Evolutionary conservation across 2,113 vertebrate species (phyloP).

Genomic region (Orthonyx spaldingii): DNA sequence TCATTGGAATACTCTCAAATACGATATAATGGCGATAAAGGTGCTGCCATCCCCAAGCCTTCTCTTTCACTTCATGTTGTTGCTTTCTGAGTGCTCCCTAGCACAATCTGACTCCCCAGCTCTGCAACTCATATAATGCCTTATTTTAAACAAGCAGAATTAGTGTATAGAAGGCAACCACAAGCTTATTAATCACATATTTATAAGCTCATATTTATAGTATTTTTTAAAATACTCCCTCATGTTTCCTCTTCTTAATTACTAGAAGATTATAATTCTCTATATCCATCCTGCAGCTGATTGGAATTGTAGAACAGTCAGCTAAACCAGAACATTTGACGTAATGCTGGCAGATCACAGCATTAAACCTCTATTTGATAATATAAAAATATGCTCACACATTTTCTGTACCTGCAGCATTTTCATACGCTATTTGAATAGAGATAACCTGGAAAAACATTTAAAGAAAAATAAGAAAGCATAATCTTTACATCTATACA

Average conservation of each 20-base stretch:
- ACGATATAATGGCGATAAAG: accelerated
- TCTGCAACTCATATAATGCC: not conserved
- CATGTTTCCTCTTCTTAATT: not conserved
- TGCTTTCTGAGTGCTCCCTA: not conserved
- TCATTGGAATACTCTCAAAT: not conserved
- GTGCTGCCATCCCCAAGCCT: not conserved
- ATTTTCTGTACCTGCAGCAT: not conserved
- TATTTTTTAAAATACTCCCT: not conserved
- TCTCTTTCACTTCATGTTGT: not conserved
- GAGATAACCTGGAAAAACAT: not conserved
- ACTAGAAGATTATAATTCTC: not conserved
- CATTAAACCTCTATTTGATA: not conserved
- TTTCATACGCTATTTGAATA: not conserved
- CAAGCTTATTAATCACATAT: not conserved
- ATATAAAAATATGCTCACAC: not conserved
- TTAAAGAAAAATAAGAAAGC: not conserved
- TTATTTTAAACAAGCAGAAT: not conserved
- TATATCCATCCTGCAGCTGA: not conserved
- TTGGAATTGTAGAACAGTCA: not conserved
- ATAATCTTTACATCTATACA: not conserved
- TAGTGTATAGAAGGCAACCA: not conserved
- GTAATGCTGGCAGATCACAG: not conserved
- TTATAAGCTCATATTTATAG: not conserved
- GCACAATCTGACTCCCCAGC: not conserved
- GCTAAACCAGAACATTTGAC: not conserved